Base-by-base conservation (phyloP, 1,140 invertebrate species). In the Paracyclopina nana region DNA sequence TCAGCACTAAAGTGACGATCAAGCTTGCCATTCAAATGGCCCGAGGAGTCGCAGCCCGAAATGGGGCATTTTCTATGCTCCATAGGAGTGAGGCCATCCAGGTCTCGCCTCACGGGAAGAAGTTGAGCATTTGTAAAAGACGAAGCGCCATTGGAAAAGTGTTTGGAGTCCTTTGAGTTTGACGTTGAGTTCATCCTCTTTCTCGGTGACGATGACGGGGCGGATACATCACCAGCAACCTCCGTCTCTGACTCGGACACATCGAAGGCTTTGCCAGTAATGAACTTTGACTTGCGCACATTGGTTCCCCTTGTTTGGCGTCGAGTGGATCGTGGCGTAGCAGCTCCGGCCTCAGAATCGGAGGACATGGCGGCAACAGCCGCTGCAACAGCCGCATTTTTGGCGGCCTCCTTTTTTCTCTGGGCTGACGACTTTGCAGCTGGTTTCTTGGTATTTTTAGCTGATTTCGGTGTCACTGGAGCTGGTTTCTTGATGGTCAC, bases 1-100 rank as follows among this genome's bases (percentile, higher is more conserved):
- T 85, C 80, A 38, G 82, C 68, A 2, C 82, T 82, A 61, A 87
- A 85, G 66, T 94, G 87, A 20, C 71, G 73, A 8, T 80, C 74
- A 55, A 78, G 70, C 60, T 75, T 75, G 24, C 87, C 85, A 62
- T 77, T 77, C 6, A 94, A 68, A 69, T 94, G 87, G 51, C 88
- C 88, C 22, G 66, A 64, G 18, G 87, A 92, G 63, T 92, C 80
- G 63, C 88, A 95, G 4, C 77, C 77, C 52, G 84, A 75, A 11
- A 94, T 68, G 0, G 83, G 83, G 67, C 88, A 95, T 54, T 77
- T 72, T 24, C 76, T 67, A 57, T 84, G 79, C 55, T 59, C 58
- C 26, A 59, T 58, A n/a, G 57, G 54, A 1, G 56, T 56, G 24
- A 56, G 44, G 5, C 27, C 27, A 28, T 48, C 45, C 2, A 48